Evolutionary conservation across 2,888 invertebrate genomes (phyloP), one percentile per base, ranked within the genome.

Genomic region (Aporophyla nigra): DNA sequence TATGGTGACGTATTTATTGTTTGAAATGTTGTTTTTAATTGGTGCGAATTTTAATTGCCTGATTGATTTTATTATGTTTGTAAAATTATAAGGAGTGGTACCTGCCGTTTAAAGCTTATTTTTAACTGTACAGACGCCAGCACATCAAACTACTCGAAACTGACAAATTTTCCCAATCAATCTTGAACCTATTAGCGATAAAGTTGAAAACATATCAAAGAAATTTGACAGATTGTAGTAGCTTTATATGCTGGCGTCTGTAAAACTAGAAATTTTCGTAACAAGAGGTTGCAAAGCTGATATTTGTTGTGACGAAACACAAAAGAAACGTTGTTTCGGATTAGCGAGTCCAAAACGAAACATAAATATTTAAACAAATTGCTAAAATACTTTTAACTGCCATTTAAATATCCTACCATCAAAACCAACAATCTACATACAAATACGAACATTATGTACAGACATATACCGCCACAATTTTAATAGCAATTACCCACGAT

Each of bases 401-500:
- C 84, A 72, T 69, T 84, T 71, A 51, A 69, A 83, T 59, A 49
- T 69, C 53, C 27, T 49, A 54, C 49, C 16, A 27, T 66, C 33
- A 56, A 56, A 33, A 53, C 49, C 12, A 46, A 73, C 56, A 58
- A 72, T 69, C 43, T 69, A 40, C 65, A 72, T 58, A 67, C 6
- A 56, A 69, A 66, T 27, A 54, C 19, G 21, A n/a, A 5, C 24
- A 73, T 72, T 59, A 53, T 3, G 33, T 56, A 61, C 9, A 77
- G n/a, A 69, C 56, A 66, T 67, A 66, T 21, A 56, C 43, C 65
- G 61, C 54, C 61, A 66, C 85, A 54, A 71, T 85, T 82, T 82
- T 59, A 73, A 77, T 77, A 65, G 24, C 65, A 77, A 86, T 74
- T 86, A 82, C 73, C 54, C 27, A 61, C 53, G 58, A 46, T 81